Base-by-base conservation (phyloP, 2,113 vertebrate genomes). In the Cyrtonyx montezumae region DNA sequence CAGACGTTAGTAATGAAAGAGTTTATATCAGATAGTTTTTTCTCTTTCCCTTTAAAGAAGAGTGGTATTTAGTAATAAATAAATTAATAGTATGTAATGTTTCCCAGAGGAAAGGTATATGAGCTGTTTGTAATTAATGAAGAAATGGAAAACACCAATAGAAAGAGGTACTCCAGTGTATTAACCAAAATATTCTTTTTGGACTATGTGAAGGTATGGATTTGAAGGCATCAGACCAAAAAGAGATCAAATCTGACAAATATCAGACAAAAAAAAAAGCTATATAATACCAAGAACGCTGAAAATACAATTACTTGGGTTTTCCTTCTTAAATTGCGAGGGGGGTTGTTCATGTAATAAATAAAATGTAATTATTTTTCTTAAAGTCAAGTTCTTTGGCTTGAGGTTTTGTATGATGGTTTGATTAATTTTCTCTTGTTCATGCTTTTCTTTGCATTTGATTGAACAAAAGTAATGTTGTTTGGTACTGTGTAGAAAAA, bases 161-260 rank as follows among this genome's bases (percentile, higher is more conserved):
- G 25, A 79, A 46, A 42, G 16, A 32, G 5, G 8, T 46, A 45
- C 45, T 77, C 67, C 34, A 74, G 18, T 2, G 25, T 8, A 40
- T 48, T 59, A 77, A 5, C 8, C 18, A 62, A 86, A 79, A 67
- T 28, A 1, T 53, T 73, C 30, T 58, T 1, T 67, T 59, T 78
- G 13, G 1, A 8, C 40, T 74, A 0, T 62, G 8, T 48, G 62
- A 86, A 81, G 9, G 9, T 22, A 55, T 21, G 4, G 37, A 37
- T 68, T 88, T 73, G 9, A n/a, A 11, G 46, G 3, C 8, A 19
- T 49, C 17, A 75, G 16, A 59, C 36, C 58, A 74, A 9, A 56
- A 45, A 61, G 9, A 36, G 32, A 23, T 53, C 11, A 79, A 76
- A 77, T 73, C 5, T 45, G 48, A 20, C 3, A 6, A 0, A 0